A percentile compares a stretch with the other conserved stretches of the same genome.
Evolutionary conservation across 2,888 invertebrate genomes (phyloP).

Genomic region (Julus scanicus): DNA sequence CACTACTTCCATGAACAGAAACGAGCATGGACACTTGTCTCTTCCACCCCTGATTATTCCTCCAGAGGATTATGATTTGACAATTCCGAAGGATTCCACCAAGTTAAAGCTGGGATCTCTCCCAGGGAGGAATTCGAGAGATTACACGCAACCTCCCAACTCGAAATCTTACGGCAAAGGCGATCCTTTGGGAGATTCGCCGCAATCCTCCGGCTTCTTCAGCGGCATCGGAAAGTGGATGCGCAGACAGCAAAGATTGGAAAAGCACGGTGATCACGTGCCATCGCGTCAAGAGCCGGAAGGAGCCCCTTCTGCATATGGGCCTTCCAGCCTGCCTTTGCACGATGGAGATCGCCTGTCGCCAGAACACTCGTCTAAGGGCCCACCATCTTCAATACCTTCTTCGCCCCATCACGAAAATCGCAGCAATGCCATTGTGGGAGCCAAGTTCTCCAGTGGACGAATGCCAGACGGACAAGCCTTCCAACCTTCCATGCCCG

Average conservation of each 20-base stretch:
- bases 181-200: neutral
- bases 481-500: neutral
- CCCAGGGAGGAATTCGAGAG: slow-evolving; percentile 9
- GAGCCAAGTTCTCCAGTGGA: slow-evolving; percentile 55
- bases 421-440: slow-evolving; percentile 55
- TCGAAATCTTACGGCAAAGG: neutral
- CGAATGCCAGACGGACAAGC: slow-evolving; percentile 23
- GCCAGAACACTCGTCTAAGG: neutral
- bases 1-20: neutral
- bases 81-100: neutral
- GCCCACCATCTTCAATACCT: slow-evolving; percentile 53
- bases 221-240: slow-evolving; percentile 59
- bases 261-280: slow-evolving; percentile 53
- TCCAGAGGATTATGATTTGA: slow-evolving; percentile 54
- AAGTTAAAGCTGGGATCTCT: slow-evolving; percentile 14
- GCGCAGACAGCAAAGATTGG: slow-evolving; percentile 58
- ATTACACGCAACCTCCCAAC: neutral
- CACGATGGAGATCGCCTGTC: neutral
- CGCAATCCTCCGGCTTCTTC: slow-evolving; percentile 57
- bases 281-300: slow-evolving; percentile 62
- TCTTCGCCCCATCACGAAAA: slow-evolving; percentile 56
- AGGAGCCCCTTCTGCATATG: slow-evolving; percentile 61
- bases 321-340: neutral
- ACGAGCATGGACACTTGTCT: slow-evolving; percentile 23
- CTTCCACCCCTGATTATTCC: slow-evolving; percentile 55